phyloP scores from a whole-genome alignment of 2,888 invertebrate genomes.

The Andrena bucephala region DNA sequence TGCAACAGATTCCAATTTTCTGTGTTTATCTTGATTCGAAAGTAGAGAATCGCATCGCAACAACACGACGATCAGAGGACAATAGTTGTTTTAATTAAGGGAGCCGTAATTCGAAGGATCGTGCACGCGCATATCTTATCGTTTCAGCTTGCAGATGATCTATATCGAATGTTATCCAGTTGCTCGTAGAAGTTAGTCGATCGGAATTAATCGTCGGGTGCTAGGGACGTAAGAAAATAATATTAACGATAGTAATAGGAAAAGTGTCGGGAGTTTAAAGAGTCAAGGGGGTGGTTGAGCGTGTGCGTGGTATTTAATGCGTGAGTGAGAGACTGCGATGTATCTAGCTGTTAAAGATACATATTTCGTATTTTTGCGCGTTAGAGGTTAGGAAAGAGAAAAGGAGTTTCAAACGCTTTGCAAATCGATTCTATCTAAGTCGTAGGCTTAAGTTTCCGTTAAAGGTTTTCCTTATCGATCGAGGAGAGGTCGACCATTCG shows the following conservation, averaged over 20 bases:
- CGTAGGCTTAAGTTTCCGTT: constrained; percentile 55
- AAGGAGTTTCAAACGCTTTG: constrained; percentile 15
- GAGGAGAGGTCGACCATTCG: not conserved
- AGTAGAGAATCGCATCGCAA: constrained; percentile 4
- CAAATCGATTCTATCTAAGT: constrained; percentile 8
- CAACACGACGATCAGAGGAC: constrained; percentile 59
- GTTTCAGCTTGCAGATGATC: constrained; percentile 77
- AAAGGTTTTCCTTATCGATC: constrained; percentile 17
- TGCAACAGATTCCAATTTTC: no score
- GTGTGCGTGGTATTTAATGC: constrained; percentile 28
- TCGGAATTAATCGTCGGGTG: constrained; percentile 39
- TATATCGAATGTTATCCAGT: constrained; percentile 79
- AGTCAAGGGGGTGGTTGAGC: not conserved
- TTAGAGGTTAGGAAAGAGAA: not conserved
- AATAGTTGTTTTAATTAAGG: constrained; percentile 56
- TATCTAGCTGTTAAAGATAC: constrained; percentile 34
- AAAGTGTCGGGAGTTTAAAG: constrained; percentile 45
- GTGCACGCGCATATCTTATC: constrained; percentile 73
- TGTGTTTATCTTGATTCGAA: no score
- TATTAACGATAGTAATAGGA: constrained; percentile 12
- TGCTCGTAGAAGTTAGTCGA: constrained; percentile 63
- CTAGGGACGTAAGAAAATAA: constrained; percentile 30
- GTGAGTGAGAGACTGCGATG: constrained; percentile 14
- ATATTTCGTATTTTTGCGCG: constrained; percentile 24
- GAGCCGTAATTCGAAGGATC: constrained; percentile 44